Percentiles rank a stretch among this genome's conserved stretches.
phyloP scores from a whole-genome alignment of 1,140 invertebrate species.

The Pseudomyrmex flavicornis region DNA sequence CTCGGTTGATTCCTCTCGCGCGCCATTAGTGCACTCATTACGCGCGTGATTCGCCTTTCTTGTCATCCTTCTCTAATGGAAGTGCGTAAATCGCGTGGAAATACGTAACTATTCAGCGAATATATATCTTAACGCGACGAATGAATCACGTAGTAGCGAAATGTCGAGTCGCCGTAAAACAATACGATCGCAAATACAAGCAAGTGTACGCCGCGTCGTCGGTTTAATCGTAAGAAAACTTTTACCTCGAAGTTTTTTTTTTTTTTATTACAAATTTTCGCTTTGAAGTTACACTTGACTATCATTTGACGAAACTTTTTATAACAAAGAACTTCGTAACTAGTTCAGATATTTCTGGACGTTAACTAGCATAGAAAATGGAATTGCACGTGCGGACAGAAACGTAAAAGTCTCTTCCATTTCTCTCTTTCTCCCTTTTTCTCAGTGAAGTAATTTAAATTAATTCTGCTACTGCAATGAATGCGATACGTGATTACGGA shows the following conservation, averaged over 20 bases:
- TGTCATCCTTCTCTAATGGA: conserved; percentile 16
- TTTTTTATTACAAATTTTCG: background rate
- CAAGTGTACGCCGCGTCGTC: background rate
- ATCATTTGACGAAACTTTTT: no score
- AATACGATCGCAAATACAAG: conserved; percentile 34
- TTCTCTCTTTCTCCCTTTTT: no score
- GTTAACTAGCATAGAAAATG: background rate
- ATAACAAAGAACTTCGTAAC: no score
- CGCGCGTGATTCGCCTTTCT: conserved; percentile 14
- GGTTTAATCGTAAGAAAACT: background rate
- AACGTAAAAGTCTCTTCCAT: background rate
- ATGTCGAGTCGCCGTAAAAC: conserved; percentile 47
- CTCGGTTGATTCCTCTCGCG: background rate
- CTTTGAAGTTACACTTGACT: no score
- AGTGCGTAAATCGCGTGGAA: conserved; percentile 36
- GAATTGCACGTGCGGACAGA: background rate
- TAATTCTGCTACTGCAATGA: no score
- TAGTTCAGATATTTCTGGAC: background rate
- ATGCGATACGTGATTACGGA: background rate
- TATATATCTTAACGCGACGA: conserved; percentile 28
- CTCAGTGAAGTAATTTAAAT: no score
- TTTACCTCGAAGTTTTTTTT: background rate
- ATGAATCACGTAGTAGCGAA: conserved; percentile 34
- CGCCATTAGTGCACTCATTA: conserved; percentile 1
- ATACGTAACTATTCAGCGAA: conserved; percentile 21